Evolutionary conservation across 2,797 vertebrate genomes (phyloP).

Genomic region (Alfaro cultratus): DNA sequence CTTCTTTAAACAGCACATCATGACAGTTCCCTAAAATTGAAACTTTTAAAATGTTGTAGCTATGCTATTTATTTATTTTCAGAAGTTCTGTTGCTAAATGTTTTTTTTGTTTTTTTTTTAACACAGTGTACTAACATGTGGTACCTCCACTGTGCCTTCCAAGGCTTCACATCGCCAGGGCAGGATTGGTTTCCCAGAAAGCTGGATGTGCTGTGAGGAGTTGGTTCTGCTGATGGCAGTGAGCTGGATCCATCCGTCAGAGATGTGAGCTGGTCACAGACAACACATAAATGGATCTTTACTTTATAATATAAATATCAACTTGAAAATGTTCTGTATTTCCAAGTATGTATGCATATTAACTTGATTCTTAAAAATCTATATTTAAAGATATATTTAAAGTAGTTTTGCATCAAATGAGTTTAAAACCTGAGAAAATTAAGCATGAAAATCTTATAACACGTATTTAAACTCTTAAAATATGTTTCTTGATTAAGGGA

Average conservation of each 20-base stretch:
- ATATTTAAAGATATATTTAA: neutral
- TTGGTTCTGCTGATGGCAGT: constrained; percentile 78
- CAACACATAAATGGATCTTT: neutral
- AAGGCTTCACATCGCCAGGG: constrained; percentile 85
- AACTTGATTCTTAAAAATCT: neutral
- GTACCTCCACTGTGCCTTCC: constrained; percentile 84
- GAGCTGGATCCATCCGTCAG: constrained; percentile 82
- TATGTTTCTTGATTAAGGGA: neutral
- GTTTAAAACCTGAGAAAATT: neutral
- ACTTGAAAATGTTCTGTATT: too few relatives aligned
- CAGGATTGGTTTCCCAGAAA: constrained; percentile 80
- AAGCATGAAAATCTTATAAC: neutral
- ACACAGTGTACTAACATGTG: neutral
- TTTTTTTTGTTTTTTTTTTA: too few relatives aligned
- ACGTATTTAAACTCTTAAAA: neutral
- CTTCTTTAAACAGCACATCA: too few relatives aligned
- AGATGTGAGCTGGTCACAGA: constrained; percentile 80
- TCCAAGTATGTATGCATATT: neutral
- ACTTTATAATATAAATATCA: neutral
- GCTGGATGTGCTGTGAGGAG: constrained; percentile 74
- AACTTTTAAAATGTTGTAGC: too few relatives aligned
- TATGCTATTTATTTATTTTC: neutral
- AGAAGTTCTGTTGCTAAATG: neutral
- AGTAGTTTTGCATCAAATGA: neutral
- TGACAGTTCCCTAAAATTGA: too few relatives aligned